A percentile compares a stretch with the other conserved stretches of the same genome.
Evolutionary conservation across 1,140 invertebrate genomes (phyloP).

Genomic region (Proctacanthus coquilletti): DNA sequence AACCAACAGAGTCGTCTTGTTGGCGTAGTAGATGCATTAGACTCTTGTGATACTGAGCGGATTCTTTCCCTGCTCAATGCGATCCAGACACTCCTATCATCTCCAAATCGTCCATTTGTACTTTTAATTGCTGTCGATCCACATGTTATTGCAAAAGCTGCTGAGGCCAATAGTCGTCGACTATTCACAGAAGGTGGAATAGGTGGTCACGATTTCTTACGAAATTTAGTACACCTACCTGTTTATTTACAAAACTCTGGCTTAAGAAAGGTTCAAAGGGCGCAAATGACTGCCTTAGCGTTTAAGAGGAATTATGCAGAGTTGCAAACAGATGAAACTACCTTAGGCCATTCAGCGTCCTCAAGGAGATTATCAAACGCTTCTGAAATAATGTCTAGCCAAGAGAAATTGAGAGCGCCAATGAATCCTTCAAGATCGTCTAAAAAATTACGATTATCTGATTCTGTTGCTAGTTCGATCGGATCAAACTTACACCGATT

Average conservation of each 20-base stretch:
- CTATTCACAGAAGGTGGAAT: slow-evolving; percentile 81
- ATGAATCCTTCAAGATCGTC: slow-evolving; percentile 33
- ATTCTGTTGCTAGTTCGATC: slow-evolving; percentile 78
- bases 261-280: slow-evolving; percentile 69
- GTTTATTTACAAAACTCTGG: slow-evolving; percentile 97
- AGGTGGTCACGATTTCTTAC: slow-evolving; percentile 81
- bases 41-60: slow-evolving; percentile 95
- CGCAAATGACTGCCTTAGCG: slow-evolving; percentile 57
- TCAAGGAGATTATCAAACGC: slow-evolving; percentile 59
- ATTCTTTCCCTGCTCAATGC: slow-evolving; percentile 85
- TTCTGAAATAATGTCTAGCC: slow-evolving; percentile 61
- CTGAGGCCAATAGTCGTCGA: slow-evolving; percentile 76
- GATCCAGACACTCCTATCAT: slow-evolving; percentile 85
- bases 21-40: slow-evolving; percentile 90
- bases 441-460: slow-evolving; percentile 60
- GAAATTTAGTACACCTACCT: slow-evolving; percentile 93
- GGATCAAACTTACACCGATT: slow-evolving; percentile 70
- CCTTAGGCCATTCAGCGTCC: slow-evolving; percentile 41
- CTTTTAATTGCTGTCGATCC: slow-evolving; percentile 90
- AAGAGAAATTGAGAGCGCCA: slow-evolving; percentile 43
- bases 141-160: slow-evolving; percentile 92
- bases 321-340: slow-evolving; percentile 25
- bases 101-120: slow-evolving; percentile 82
- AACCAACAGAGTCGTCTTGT: slow-evolving; percentile 84
- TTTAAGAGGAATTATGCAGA: slow-evolving; percentile 24